These are phyloP conservation scores for Hiodon tergisus DNA, from an alignment of 2,113 vertebrate genomes.

Conservation along the genomic window DNA sequence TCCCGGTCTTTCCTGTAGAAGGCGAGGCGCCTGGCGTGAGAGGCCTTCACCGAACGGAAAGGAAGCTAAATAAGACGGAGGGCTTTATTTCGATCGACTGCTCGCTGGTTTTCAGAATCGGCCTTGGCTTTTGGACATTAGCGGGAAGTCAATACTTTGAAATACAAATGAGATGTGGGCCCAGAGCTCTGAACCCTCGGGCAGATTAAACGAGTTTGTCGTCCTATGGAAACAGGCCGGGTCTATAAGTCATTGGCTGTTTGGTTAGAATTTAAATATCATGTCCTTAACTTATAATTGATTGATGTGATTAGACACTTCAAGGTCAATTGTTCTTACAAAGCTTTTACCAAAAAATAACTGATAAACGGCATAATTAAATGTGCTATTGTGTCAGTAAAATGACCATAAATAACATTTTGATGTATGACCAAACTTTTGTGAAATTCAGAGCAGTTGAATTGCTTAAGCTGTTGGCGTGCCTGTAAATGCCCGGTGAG, in stretches of 20 bases:
- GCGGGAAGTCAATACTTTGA: slow-evolving; percentile 2
- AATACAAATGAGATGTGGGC: slow-evolving; percentile 7
- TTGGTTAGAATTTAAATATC: not conserved
- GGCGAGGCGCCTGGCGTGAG: not conserved
- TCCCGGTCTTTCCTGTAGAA: too few species aligned
- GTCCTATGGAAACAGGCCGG: not conserved
- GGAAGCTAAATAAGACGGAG: slow-evolving; percentile 1
- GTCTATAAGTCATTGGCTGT: not conserved
- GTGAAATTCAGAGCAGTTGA: too few species aligned
- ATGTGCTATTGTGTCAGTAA: not conserved
- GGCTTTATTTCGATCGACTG: not conserved
- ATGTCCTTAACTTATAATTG: not conserved
- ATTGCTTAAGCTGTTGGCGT: too few species aligned
- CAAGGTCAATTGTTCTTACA: not conserved
- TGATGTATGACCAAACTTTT: not conserved
- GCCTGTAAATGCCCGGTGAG: too few species aligned
- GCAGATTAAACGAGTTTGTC: not conserved
- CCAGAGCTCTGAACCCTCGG: not conserved
- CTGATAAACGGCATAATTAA: not conserved
- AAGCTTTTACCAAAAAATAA: not conserved
- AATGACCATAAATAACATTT: not conserved
- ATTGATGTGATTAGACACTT: not conserved
- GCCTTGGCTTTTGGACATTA: not conserved
- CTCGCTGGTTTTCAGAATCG: not conserved
- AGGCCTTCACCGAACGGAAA: not conserved